Evolutionary conservation across 2,113 vertebrate species (phyloP), one percentile per base, ranked within the genome.

Genomic region (Tringa solitaria): DNA sequence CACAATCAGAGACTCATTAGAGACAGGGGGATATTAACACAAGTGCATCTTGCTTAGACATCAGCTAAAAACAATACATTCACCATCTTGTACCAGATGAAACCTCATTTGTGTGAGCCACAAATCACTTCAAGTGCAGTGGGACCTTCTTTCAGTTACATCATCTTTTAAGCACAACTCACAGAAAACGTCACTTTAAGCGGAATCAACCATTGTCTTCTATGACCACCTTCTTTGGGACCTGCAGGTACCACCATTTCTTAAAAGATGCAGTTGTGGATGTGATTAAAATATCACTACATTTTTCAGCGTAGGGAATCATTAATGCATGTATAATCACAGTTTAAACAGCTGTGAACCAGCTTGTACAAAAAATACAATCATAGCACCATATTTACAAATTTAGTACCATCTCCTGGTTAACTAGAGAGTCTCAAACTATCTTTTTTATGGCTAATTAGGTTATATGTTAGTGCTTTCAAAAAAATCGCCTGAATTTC

Each of bases 351-450:
- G 94, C 95, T 97, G 96, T 82, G 75, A 92, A 91, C 87, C 96
- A 97, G 97, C 96, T 92, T 46, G 46, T 97, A 96, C 95, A 96
- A 96, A 97, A 97, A 96, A 95, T 97, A 96, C 95, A 96, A 97
- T 95, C 96, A 95, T 97, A 98, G 98, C 98, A 98, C 98, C 98
- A 92, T 97, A 97, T 98, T 97, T 98, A 98, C 97, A 98, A 93
- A 95, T 95, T 96, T 89, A 98, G 97, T 97, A 97, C 96, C 96
- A 95, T 94, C 96, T 96, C 93, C 96, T 93, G 84, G 33, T 96
- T 98, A 97, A 87, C 94, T 96, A 95, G 89, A 91, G 93, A 96
- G 67, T 95, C 81, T 90, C 56, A 18, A 94, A 96, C 94, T 91
- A 91, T 92, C 73, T 97, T 94, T 94, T 96, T 98, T 98, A 98